Conservation (phyloP, 2,797 vertebrate genomes). For the Rhinella marina region DNA sequence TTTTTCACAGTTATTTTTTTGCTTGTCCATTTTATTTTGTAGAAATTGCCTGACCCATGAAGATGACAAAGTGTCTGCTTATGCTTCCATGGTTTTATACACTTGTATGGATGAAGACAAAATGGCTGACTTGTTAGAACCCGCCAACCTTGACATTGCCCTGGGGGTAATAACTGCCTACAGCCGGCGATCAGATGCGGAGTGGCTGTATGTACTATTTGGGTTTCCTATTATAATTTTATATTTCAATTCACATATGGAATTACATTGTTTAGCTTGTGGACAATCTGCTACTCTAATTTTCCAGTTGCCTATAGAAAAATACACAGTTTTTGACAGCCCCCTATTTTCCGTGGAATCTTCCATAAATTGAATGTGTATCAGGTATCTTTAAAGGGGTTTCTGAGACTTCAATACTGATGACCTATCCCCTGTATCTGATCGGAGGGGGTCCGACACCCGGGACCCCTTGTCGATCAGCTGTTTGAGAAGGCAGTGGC, state of each 20-base stretch:
- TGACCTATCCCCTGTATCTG: no score
- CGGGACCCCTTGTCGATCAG: no score
- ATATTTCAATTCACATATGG: neutral
- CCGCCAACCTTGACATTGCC: constrained; percentile 67
- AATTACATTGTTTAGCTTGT: neutral
- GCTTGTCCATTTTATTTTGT: constrained; percentile 48
- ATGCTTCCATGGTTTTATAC: constrained; percentile 89
- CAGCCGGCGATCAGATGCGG: constrained; percentile 81
- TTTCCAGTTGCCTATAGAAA: neutral
- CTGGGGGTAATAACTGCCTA: constrained; percentile 70
- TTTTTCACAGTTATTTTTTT: neutral
- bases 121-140: constrained; percentile 69
- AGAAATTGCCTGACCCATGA: constrained; percentile 82
- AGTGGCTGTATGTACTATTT: constrained; percentile 86
- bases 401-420: no score
- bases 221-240: neutral
- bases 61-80: constrained; percentile 85
- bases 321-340: neutral
- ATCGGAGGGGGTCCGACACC: no score
- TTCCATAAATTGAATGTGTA: neutral
- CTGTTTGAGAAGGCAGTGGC: no score
- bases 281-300: neutral
- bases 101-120: constrained; percentile 82
- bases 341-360: neutral
- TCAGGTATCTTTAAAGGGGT: no score